These are phyloP conservation scores for Volucella inflata DNA, from an alignment of 2,888 invertebrate genomes.

Conservation along the genomic window DNA sequence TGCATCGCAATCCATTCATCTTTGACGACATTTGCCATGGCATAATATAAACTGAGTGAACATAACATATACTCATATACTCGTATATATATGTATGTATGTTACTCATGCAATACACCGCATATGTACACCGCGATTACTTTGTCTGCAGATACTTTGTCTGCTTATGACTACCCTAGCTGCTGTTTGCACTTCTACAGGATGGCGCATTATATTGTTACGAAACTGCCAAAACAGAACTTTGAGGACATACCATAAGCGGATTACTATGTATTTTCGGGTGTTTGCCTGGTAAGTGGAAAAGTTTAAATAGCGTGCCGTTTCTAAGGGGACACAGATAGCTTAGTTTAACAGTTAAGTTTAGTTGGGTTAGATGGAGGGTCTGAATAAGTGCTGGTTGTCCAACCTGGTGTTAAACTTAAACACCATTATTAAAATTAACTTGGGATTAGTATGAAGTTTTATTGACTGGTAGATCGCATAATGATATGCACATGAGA, in stretches of 20 bases:
- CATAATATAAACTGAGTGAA: background rate
- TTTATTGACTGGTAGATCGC: no score
- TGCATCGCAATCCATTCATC: slow-evolving; percentile 31
- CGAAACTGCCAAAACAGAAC: background rate
- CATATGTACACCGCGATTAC: slow-evolving; percentile 16
- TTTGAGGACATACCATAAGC: background rate
- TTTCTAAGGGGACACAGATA: slow-evolving; percentile 2
- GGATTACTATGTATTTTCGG: background rate
- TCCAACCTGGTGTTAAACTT: no score
- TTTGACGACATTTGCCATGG: slow-evolving; percentile 31
- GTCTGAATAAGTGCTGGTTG: no score
- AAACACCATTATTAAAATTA: no score
- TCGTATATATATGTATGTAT: no score
- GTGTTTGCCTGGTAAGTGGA: slow-evolving; percentile 2
- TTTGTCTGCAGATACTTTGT: slow-evolving; percentile 15
- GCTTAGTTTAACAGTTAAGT: background rate
- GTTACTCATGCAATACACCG: background rate
- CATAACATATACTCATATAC: background rate
- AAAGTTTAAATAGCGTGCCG: slow-evolving; percentile 24
- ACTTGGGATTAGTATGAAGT: no score
- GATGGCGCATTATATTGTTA: slow-evolving; percentile 14
- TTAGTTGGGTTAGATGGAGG: no score
- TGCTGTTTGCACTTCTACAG: slow-evolving; percentile 6
- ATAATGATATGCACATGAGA: no score
- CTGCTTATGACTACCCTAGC: slow-evolving; percentile 28